phyloP scores from a whole-genome alignment of 2,888 invertebrate genomes.

The Cheilosia pagana region DNA sequence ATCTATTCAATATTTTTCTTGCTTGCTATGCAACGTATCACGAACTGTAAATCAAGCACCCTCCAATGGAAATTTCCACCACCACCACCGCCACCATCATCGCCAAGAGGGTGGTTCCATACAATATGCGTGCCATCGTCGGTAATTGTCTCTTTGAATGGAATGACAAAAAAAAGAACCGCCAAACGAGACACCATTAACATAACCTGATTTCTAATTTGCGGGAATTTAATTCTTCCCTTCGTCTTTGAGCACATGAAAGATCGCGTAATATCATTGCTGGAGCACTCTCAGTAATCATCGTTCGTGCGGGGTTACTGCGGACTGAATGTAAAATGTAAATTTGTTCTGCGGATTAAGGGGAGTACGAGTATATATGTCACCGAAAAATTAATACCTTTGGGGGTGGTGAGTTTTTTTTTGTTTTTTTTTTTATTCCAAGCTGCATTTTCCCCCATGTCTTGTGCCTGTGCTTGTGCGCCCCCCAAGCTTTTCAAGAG shows the following conservation, averaged over 20 bases:
- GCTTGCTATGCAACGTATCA: slow-evolving; percentile 4
- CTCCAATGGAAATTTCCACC: neutral
- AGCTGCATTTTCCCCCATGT: slow-evolving; percentile 4
- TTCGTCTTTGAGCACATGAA: slow-evolving; percentile 54
- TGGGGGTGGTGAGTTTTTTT: slow-evolving; percentile 37
- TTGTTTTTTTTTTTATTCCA: neutral
- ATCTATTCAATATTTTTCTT: slow-evolving; percentile 45
- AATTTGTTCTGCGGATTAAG: slow-evolving; percentile 60
- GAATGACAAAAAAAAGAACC: slow-evolving; percentile 7
- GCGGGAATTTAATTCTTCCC: slow-evolving; percentile 66
- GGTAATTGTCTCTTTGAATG: slow-evolving; percentile 52
- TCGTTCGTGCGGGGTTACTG: slow-evolving; percentile 2
- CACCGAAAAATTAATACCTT: slow-evolving; percentile 57
- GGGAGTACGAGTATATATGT: slow-evolving; percentile 23
- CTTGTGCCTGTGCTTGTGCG: neutral
- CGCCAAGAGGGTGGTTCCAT: slow-evolving; percentile 30
- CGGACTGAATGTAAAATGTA: slow-evolving; percentile 53
- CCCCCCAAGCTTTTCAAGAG: slow-evolving; percentile 24
- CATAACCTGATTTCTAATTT: slow-evolving; percentile 73
- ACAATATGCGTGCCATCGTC: slow-evolving; percentile 62
- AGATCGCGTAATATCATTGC: slow-evolving; percentile 58
- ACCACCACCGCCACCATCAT: neutral
- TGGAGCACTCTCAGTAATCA: slow-evolving; percentile 49
- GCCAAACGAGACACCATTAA: slow-evolving; percentile 59
- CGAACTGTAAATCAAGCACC: slow-evolving; percentile 3